These are phyloP conservation scores for Peromyscus attwateri DNA, from an alignment of 2,797 vertebrate species.

Conservation along the genomic window DNA sequence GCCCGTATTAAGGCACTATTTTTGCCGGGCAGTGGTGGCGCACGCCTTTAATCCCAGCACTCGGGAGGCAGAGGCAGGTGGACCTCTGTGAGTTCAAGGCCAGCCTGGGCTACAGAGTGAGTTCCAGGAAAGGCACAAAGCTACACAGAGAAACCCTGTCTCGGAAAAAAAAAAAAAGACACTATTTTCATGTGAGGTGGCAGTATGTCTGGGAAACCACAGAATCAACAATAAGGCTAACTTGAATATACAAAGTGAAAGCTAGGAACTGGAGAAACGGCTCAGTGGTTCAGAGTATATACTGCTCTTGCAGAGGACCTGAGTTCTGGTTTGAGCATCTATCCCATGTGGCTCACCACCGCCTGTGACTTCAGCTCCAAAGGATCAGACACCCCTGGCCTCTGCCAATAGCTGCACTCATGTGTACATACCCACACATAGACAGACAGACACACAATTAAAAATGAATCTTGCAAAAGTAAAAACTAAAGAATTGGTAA, in stretches of 20 bases:
- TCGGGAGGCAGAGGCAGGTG: too few species aligned
- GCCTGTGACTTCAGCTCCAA: not conserved
- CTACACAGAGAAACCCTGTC: too few species aligned
- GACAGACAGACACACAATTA: not conserved
- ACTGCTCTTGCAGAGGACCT: not conserved
- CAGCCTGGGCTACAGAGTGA: too few species aligned
- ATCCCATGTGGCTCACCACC: not conserved
- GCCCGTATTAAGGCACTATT: not conserved
- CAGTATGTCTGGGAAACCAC: not conserved
- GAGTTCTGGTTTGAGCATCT: not conserved
- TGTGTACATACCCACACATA: not conserved
- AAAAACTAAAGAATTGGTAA: not conserved
- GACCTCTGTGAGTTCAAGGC: too few species aligned
- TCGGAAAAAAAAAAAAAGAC: not conserved
- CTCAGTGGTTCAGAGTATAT: not conserved
- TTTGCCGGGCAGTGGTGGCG: not conserved
- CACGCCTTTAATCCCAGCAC: too few species aligned
- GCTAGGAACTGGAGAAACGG: not conserved
- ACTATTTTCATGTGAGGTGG: not conserved
- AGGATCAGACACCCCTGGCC: not conserved
- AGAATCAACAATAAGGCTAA: not conserved
- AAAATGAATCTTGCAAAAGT: not conserved
- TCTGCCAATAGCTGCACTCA: not conserved
- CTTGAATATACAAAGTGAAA: slow-evolving; percentile 11
- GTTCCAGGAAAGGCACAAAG: too few species aligned